Conservation (phyloP, 2,797 vertebrate genomes). For the Sarcoramphus papa region DNA sequence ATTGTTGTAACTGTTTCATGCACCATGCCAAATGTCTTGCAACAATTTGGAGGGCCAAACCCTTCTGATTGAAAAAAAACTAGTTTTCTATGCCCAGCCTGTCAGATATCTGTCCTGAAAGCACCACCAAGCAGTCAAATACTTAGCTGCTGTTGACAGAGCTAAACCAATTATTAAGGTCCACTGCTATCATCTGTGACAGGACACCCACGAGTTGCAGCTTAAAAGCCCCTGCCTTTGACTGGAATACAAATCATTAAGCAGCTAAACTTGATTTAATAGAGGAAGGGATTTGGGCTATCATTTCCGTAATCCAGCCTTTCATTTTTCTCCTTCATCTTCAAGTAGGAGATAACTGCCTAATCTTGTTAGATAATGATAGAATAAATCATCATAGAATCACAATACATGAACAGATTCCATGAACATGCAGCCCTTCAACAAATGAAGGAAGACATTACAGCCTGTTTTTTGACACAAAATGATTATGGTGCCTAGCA, state of each 20-base stretch:
- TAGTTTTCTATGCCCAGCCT: not conserved
- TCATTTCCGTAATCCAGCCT: not conserved
- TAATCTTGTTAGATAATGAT: not conserved
- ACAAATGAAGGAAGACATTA: constrained; percentile 35
- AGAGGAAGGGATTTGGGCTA: not conserved
- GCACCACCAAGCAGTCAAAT: not conserved
- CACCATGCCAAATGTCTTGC: not conserved
- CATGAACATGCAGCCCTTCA: not conserved
- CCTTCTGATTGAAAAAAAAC: not conserved
- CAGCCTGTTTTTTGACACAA: constrained; percentile 8
- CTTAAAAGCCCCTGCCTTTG: not conserved
- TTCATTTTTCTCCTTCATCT: not conserved
- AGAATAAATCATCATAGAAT: not conserved
- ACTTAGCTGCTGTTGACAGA: not conserved
- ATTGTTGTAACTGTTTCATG: not conserved
- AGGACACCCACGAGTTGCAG: not conserved
- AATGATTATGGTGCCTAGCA: constrained; percentile 46
- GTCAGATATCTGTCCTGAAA: not conserved
- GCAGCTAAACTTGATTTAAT: not conserved
- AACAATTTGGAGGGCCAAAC: not conserved
- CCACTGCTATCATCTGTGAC: not conserved
- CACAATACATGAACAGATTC: not conserved
- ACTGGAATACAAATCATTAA: not conserved
- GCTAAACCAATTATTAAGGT: not conserved
- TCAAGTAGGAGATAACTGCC: not conserved